Evolutionary conservation across 2,797 vertebrate species (phyloP), one percentile per base, ranked within the genome.

Genomic region (Triplophysa yarkandensis): DNA sequence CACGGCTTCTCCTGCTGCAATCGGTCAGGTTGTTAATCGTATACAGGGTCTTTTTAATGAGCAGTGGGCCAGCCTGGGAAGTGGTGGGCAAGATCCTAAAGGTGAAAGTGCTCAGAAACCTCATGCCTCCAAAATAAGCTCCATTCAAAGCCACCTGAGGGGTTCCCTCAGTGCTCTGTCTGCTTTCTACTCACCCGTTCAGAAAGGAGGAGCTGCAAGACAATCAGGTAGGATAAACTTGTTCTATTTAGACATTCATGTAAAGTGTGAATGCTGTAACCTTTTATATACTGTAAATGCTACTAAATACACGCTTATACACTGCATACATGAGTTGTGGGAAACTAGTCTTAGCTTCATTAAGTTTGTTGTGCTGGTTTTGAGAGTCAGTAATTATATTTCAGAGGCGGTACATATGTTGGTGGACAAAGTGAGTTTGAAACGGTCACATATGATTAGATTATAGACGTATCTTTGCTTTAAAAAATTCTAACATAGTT

Each of bases 21-120:
- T 98, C 0, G 92, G 96, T 39, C 97, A 98, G 63, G 98, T 98
- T 0, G 94, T 99, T 5, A 97, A 95, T 82, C 94, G 94, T 80
- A 92, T 99, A 88, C 97, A 98, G 73, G 95, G 96, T 50, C 94
- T 99, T 17, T 89, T 99, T 67, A 96, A 97, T 65, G 96, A 99
- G 84, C 98, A 99, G 87, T 98, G 96, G 97, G 93, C 90, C 72
- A 96, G 94, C 82, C 87, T 99, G 80, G 96, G 97, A 77, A 95
- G 95, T 0, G 77, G 74, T 2, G 69, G 74, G 50, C 83, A 79
- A 27, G 83, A 86, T 44, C 84, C 83, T 48, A 92, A 91, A 88
- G 87, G 74, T 80, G 81, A 84, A 36, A 65, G 78, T 30, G 68
- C 79, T 7, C 83, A 82, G 66, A 80, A 81, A 58, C 81, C 93